Evolutionary conservation across 2,113 vertebrate species (phyloP), one percentile per base, ranked within the genome.

Genomic region (Festucalex cinctus): DNA sequence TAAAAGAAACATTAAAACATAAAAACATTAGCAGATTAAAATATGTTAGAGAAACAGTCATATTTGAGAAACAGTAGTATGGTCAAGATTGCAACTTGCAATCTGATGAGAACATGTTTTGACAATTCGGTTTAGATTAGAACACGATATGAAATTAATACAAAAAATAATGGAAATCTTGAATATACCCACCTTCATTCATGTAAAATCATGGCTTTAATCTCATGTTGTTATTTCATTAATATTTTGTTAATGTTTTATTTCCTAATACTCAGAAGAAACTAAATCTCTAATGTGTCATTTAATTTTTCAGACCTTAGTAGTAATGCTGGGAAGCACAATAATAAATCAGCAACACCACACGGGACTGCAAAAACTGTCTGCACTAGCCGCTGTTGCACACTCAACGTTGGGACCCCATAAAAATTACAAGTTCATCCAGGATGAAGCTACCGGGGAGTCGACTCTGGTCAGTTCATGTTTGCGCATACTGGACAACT

Each of bases 401-500:
- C 77, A 41, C 19, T 82, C 76, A 1, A 80, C 46, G 20, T 4
- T 90, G 65, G 88, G 88, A 7, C 87, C 87, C 16, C 2, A 28
- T 35, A 86, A 83, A 71, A 83, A 24, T 37, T 86, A 66, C 76
- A 90, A 83, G 71, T 85, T 88, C 6, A 76, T 88, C 74, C 83
- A 73, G 24, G 83, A 88, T 53, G 87, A 85, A 5, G 1, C 22
- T 0, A 83, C 63, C 0, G 77, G 78, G 17, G 84, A 84, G 53
- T 84, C 85, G 0, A 37, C 75, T 10, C 80, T 90, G 0, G 82
- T 61, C 6, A 63, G 77, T 22, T 88, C 87, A 0, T 86, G 84
- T 48, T 61, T 80, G 43, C 84, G 84, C 36, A 43, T 86, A 60
- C 35, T 85, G 5, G 73, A 88, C 69, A 86, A 58, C 76, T 73